Conservation (phyloP, 1,140 invertebrate species). For the Hydropsyche tenuis region DNA sequence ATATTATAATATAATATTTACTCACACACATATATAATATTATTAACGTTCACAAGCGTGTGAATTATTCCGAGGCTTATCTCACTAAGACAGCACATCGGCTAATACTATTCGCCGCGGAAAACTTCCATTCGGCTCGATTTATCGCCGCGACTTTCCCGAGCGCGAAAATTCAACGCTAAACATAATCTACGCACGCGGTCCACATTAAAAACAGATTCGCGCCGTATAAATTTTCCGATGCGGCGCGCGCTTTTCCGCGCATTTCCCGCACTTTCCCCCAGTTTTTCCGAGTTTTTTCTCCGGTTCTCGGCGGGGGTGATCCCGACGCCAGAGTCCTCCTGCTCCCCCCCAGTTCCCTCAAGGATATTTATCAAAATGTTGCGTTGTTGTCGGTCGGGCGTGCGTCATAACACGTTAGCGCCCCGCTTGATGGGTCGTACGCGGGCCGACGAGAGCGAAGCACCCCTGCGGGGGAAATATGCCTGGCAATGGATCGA, state of each 20-base stretch:
- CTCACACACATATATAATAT: too few species aligned
- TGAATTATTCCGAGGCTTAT: too few species aligned
- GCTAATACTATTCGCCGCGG: too few species aligned
- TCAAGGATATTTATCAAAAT: conserved; percentile 40
- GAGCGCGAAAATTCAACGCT: background rate
- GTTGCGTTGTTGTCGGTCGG: conserved; percentile 34
- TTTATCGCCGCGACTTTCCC: too few species aligned
- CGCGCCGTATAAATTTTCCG: conserved; percentile 37
- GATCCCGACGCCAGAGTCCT: too few species aligned
- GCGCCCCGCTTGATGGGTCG: conserved; percentile 31
- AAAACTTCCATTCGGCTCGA: too few species aligned
- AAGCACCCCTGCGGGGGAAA: conserved; percentile 11
- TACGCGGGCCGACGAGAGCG: conserved; percentile 13
- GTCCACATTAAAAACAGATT: conserved; percentile 40
- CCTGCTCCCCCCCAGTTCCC: background rate
- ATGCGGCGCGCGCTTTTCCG: background rate
- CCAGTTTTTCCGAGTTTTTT: too few species aligned
- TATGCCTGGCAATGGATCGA: conserved; percentile 12
- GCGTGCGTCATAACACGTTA: conserved; percentile 31
- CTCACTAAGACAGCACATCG: too few species aligned
- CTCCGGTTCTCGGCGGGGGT: too few species aligned
- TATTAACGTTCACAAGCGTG: too few species aligned
- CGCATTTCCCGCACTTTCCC: background rate
- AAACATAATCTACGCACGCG: conserved; percentile 32
- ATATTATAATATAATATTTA: too few species aligned